Evolutionary conservation across 1,140 invertebrate genomes (phyloP), one percentile per base, ranked within the genome.

Genomic region (Metopolophium dirhodum): DNA sequence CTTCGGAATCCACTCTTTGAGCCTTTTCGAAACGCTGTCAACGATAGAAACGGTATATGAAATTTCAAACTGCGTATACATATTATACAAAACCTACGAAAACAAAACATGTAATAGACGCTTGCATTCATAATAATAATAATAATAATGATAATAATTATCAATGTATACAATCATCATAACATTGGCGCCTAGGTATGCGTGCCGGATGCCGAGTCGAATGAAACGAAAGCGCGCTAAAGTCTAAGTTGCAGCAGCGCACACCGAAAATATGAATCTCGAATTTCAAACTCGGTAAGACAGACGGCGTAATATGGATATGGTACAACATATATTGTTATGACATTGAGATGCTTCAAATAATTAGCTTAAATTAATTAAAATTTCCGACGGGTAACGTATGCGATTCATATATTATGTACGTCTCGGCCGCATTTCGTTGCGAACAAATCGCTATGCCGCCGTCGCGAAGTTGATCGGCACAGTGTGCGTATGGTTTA

Each of bases 351-450:
- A 54, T 54, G 7, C 47, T 89, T 35, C 47, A 89, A 89, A 89
- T 89, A 54, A 89, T 89, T 51, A 54, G n/a, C n/a, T 89, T 35
- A 51, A 54, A 89, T 89, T 54, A 54, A 51, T 89, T 51, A 51
- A 89, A 35, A 89, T 89, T 54, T 89, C 87, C 49, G 22, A 89
- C 87, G 18, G 49, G 87, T 41, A 85, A 11, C n/a, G n/a, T 37
- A 89, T 54, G n/a, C 20, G 47, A 45, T 85, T 88, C 51, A 51
- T 51, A 51, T 35, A 41, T 41, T 41, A 41, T 51, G 22, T 51
- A 35, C 49, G 87, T 35, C 49, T 54, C 87, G 49, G 22, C 3
- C 41, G 41, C 35, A 89, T 54, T 54, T n/a, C 14, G 30, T 47
- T 23, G 26, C 4, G 37, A 89, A 89, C 49, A 89, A 89, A 89